Conservation (phyloP, 2,888 invertebrate genomes). For the Zaprionus bogoriensis region DNA sequence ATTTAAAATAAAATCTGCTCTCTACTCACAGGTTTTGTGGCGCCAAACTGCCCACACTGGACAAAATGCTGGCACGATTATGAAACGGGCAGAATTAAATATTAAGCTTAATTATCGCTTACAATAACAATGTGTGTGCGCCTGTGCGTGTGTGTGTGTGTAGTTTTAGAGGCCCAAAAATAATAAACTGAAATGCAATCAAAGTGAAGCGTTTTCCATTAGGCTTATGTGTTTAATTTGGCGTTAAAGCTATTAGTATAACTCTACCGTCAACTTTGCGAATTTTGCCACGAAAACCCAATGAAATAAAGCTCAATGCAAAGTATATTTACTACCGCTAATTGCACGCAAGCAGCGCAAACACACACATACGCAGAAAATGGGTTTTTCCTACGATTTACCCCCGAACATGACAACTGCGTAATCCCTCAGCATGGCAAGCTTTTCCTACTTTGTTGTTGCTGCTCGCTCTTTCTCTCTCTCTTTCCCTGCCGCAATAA, state of each 20-base stretch:
- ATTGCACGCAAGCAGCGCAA: slow-evolving; percentile 43
- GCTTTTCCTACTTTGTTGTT: slow-evolving; percentile 17
- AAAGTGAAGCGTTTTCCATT: slow-evolving; percentile 38
- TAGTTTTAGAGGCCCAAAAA: slow-evolving; percentile 5
- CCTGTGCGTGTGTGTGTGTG: too few species aligned
- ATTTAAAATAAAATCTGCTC: background rate
- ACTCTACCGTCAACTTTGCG: slow-evolving; percentile 4
- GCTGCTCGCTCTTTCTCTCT: background rate
- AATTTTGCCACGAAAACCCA: slow-evolving; percentile 24
- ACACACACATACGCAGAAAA: slow-evolving; percentile 5
- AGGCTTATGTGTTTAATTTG: slow-evolving; percentile 49
- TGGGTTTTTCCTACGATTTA: slow-evolving; percentile 11
- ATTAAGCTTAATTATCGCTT: slow-evolving; percentile 16
- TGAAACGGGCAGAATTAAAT: slow-evolving; percentile 18
- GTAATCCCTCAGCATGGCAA: slow-evolving; percentile 26
- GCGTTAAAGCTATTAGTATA: slow-evolving; percentile 44
- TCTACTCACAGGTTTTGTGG: slow-evolving; percentile 16
- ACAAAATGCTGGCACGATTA: slow-evolving; percentile 45
- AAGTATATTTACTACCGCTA: slow-evolving; percentile 50
- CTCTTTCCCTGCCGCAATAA: slow-evolving; percentile 12
- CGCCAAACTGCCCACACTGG: slow-evolving; percentile 39
- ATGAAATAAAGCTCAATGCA: slow-evolving; percentile 50
- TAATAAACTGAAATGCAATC: slow-evolving; percentile 17
- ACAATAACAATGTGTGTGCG: slow-evolving; percentile 13
- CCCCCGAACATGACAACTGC: slow-evolving; percentile 5